Percentiles rank a stretch among this genome's conserved stretches.
phyloP scores from a whole-genome alignment of 2,888 invertebrate genomes.

The Agonopterix subpropinquella region DNA sequence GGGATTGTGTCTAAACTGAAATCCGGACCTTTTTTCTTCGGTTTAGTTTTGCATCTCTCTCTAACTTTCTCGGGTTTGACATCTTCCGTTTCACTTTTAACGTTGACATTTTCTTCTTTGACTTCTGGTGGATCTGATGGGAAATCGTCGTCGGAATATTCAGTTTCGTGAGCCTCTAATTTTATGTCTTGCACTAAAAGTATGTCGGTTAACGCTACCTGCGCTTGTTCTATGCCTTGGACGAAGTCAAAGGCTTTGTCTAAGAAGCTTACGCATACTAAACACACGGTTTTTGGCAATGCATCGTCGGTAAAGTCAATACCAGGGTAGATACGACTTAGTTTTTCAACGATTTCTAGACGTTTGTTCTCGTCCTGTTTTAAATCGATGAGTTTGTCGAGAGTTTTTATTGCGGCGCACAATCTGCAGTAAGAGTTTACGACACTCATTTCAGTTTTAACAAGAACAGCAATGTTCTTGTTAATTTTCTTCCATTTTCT shows the following conservation, averaged over 20 bases:
- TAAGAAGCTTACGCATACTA: conserved; percentile 33
- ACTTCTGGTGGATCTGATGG: neutral
- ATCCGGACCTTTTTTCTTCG: conserved; percentile 5
- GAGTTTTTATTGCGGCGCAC: conserved; percentile 40
- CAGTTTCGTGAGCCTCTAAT: neutral
- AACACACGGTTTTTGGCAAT: conserved; percentile 45
- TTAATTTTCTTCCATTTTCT: neutral
- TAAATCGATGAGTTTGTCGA: conserved; percentile 33
- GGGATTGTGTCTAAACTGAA: conserved; percentile 25
- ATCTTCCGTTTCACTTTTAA: neutral
- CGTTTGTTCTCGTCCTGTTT: conserved; percentile 20
- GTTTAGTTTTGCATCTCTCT: conserved; percentile 10
- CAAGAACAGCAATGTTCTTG: neutral
- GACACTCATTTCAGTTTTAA: neutral
- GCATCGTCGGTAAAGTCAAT: conserved; percentile 28
- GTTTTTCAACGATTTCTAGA: conserved; percentile 30
- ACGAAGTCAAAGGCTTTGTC: conserved; percentile 45
- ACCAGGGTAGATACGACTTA: conserved; percentile 32
- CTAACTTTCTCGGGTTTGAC: neutral
- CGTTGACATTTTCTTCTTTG: neutral
- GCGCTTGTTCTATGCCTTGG: conserved; percentile 37
- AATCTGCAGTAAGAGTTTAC: conserved; percentile 32
- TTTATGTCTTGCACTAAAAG: conserved; percentile 4
- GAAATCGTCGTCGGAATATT: neutral
- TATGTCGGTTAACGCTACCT: conserved; percentile 27